Conservation (phyloP, 1,140 invertebrate genomes). For the Tyrophagus putrescentiae region DNA sequence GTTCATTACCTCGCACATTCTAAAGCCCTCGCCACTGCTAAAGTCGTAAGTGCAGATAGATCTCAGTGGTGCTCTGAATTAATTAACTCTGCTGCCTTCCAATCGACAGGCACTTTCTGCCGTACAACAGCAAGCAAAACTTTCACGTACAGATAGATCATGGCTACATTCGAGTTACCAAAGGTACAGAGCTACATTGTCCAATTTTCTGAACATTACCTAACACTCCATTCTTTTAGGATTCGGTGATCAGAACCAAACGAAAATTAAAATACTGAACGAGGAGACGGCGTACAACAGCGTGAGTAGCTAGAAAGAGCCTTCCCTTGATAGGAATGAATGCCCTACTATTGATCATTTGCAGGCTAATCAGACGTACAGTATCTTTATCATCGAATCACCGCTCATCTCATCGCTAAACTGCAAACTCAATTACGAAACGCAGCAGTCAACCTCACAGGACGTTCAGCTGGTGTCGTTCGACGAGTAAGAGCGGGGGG, state of each 20-base stretch:
- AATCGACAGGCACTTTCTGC: constrained; percentile 8
- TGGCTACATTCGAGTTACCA: constrained; percentile 1
- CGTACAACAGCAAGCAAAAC: constrained; percentile 16
- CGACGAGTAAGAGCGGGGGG: background rate
- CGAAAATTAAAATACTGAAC: background rate
- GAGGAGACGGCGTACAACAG: constrained; percentile 18
- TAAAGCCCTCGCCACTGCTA: constrained; percentile 15
- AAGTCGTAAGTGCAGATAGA: constrained; percentile 6
- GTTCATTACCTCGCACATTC: constrained; percentile 17
- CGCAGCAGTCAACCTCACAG: background rate
- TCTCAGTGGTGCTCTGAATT: background rate
- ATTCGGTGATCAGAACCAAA: constrained; percentile 7
- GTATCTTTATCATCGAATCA: constrained; percentile 13
- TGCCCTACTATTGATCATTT: background rate
- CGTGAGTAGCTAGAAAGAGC: too few relatives aligned
- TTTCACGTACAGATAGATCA: constrained; percentile 15
- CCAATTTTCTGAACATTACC: background rate
- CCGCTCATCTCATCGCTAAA: constrained; percentile 13
- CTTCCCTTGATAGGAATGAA: background rate
- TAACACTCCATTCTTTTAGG: background rate
- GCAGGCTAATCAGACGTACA: constrained; percentile 9
- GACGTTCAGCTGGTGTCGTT: constrained; percentile 1
- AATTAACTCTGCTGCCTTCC: background rate
- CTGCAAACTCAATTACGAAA: constrained; percentile 11
- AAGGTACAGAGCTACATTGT: background rate